These are phyloP conservation scores for Synodontis membranacea DNA, from an alignment of 2,113 vertebrate genomes.

Conservation along the genomic window DNA sequence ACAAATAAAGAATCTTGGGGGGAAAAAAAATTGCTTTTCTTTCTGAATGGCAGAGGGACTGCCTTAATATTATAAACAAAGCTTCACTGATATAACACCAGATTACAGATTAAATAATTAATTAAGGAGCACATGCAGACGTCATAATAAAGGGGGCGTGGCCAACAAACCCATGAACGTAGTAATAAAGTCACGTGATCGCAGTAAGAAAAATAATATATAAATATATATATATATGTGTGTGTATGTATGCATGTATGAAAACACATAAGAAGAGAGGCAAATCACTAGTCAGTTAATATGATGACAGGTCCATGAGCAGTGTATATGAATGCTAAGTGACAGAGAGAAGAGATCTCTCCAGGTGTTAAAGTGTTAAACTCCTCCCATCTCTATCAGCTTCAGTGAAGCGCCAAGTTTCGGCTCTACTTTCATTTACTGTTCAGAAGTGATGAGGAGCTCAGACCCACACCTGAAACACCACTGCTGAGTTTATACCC, in stretches of 20 bases:
- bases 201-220: background rate
- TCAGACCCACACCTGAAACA: background rate
- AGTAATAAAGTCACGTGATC: background rate
- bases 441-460: no score
- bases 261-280: background rate
- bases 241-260: no score
- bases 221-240: no score
- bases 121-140: background rate
- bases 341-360: background rate
- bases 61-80: no score
- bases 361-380: background rate
- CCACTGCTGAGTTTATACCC: background rate
- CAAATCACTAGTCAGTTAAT: background rate
- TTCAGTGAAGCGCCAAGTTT: background rate
- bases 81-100: no score
- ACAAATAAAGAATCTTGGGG: no score
- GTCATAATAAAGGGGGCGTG: background rate
- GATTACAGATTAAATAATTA: no score
- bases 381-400: background rate
- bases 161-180: background rate
- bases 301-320: no score
- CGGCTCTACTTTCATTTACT: no score
- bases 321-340: no score
- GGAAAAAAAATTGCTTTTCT: no score
- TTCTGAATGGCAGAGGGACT: no score